Evolutionary conservation across 2,888 invertebrate genomes (phyloP).

Genomic region (Nemotelus nigrinus): DNA sequence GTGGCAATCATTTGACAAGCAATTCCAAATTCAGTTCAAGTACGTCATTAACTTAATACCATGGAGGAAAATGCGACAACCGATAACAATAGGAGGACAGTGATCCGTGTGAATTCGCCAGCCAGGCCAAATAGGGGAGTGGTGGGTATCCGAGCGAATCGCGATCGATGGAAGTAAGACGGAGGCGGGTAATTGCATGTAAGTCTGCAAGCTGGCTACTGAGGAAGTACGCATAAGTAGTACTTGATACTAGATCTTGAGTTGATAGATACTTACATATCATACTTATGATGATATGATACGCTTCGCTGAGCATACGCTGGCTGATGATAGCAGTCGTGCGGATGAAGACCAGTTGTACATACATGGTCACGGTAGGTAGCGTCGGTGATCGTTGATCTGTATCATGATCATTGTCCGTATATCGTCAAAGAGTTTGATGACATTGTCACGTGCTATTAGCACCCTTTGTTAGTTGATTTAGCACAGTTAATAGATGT

Average conservation of each 20-base stretch:
- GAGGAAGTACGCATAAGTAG: too few relatives aligned
- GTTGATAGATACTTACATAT: not conserved
- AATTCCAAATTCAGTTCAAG: not conserved
- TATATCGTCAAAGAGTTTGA: slow-evolving; percentile 2
- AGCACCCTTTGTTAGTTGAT: slow-evolving; percentile 1
- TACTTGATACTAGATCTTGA: too few relatives aligned
- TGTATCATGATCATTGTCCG: not conserved
- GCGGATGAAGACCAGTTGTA: too few relatives aligned
- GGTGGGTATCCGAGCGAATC: not conserved
- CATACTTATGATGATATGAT: not conserved
- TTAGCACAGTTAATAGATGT: not conserved
- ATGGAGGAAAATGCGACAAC: not conserved
- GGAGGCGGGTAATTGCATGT: not conserved
- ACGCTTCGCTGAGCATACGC: slow-evolving; percentile 5
- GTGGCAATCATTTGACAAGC: slow-evolving; percentile 2
- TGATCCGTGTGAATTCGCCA: slow-evolving; percentile 17
- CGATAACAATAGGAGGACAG: not conserved
- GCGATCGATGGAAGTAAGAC: not conserved
- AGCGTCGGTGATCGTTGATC: not conserved
- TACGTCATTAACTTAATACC: not conserved
- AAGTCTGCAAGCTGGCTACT: too few relatives aligned
- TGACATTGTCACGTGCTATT: slow-evolving; percentile 22
- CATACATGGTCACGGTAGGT: not conserved
- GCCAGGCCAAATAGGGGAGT: not conserved
- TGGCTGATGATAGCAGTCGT: not conserved